These are phyloP conservation scores for Sciurus carolinensis DNA, from an alignment of 2,797 vertebrate genomes.

Conservation along the genomic window DNA sequence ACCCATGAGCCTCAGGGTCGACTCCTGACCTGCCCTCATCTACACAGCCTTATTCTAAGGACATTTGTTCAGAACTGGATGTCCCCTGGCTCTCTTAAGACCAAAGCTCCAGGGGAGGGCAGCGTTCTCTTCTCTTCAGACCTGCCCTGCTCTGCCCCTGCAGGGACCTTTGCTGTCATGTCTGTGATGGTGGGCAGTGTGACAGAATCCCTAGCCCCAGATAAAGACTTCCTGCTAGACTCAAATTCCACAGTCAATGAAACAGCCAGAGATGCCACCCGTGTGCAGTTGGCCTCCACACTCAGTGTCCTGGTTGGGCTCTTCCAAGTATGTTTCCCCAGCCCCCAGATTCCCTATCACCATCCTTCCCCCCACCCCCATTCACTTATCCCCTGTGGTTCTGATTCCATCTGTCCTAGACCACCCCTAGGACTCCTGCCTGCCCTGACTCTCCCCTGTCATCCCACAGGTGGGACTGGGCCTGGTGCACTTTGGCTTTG, in stretches of 20 bases:
- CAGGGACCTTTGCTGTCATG: constrained; percentile 97
- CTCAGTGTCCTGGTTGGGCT: constrained; percentile 94
- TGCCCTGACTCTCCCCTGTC: background rate
- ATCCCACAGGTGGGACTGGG: constrained; percentile 92
- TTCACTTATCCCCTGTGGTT: background rate
- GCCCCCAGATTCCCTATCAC: background rate
- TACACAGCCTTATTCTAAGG: background rate
- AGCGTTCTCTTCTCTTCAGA: background rate
- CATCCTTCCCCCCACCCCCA: too few species aligned
- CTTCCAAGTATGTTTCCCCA: constrained; percentile 89
- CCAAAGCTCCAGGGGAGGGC: background rate
- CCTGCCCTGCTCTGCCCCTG: background rate
- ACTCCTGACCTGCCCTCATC: background rate
- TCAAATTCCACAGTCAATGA: constrained; percentile 91
- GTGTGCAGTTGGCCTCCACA: constrained; percentile 94
- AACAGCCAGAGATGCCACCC: constrained; percentile 88
- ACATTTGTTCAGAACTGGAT: background rate
- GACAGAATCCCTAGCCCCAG: constrained; percentile 93
- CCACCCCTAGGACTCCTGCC: background rate
- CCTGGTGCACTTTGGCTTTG: constrained; percentile 95
- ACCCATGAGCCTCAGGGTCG: background rate
- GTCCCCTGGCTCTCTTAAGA: background rate
- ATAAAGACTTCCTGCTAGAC: constrained; percentile 86
- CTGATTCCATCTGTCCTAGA: background rate
- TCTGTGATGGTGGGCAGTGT: constrained; percentile 98